Evolutionary conservation across 1,140 invertebrate genomes (phyloP), one percentile per base, ranked within the genome.

Genomic region (Vanessa atalanta): DNA sequence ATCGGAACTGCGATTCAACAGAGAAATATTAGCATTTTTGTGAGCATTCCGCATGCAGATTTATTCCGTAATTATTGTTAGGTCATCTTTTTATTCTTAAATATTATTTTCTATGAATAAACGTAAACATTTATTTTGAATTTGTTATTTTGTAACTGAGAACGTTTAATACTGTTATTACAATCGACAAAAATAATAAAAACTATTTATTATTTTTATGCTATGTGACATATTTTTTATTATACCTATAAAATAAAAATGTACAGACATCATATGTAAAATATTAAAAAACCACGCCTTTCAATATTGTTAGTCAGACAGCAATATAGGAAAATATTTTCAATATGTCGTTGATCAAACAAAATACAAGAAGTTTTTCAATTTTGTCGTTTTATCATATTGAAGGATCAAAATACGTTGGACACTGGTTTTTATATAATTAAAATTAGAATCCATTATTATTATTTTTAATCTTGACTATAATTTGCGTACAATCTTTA

Each of bases 381-480:
- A 53, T 53, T 53, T 53, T 16, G n/a, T 53, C 16, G 51, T 53
- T 20, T 53, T 53, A 53, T 16, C 51, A 53, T 53, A 53, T 53
- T 53, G 16, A 53, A 7, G n/a, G 51, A 53, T 16, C n/a, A 53
- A 53, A 4, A 53, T 53, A 16, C 16, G n/a, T 7, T n/a, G 15
- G n/a, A n/a, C 51, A 0, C 6, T n/a, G 15, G 48, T 14, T 50
- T 50, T 3, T n/a, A 15, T 14, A 50, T 50, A 6, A 50, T 50
- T n/a, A 14, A 20, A 9, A 1, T 16, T 20, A n/a, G n/a, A 16
- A 53, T 53, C 8, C 1, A 60, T 60, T 51, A 51, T 51, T 51
- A 60, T 60, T 60, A 26, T 60, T 13, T 31, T 26, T 26, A 26
- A 23, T 60, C 20, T 13, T 60, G 6, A 23, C 0, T 3, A 60